These are phyloP conservation scores for Pyrrhopygopsis socrates DNA, from an alignment of 2,888 invertebrate species.

Conservation along the genomic window DNA sequence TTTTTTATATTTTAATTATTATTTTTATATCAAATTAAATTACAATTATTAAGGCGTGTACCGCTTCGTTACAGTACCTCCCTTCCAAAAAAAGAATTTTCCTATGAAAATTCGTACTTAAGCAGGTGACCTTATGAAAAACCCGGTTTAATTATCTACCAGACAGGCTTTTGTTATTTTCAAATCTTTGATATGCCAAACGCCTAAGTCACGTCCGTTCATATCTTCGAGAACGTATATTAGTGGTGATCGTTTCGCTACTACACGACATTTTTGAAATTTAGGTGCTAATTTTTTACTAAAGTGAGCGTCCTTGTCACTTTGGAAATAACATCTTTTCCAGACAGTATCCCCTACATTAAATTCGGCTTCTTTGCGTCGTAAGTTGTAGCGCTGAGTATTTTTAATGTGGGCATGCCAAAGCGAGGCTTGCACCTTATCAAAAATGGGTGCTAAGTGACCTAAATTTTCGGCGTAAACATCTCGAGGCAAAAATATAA, in stretches of 20 bases:
- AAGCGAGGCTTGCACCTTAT: constrained; percentile 23
- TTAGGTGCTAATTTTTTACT: constrained; percentile 5
- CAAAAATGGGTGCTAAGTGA: constrained; percentile 33
- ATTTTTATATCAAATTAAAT: no score
- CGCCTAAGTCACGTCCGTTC: background rate
- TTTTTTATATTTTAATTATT: no score
- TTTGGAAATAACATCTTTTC: background rate
- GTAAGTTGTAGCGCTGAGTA: no score
- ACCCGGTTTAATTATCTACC: no score
- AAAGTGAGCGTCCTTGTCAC: constrained; percentile 1
- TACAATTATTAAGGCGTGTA: no score
- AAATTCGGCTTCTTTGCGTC: background rate
- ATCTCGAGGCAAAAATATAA: no score
- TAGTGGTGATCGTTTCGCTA: constrained; percentile 1
- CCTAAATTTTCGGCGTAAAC: constrained; percentile 41
- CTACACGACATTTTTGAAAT: constrained; percentile 2
- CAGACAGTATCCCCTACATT: background rate
- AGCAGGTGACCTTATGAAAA: no score
- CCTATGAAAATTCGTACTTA: no score
- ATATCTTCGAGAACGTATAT: background rate
- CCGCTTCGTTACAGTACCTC: no score
- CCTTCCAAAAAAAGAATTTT: no score
- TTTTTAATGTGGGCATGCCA: no score
- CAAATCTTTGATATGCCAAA: background rate
- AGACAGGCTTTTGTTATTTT: background rate